These are phyloP conservation scores for Sesamia inferens DNA, from an alignment of 2,888 invertebrate species.

Conservation along the genomic window DNA sequence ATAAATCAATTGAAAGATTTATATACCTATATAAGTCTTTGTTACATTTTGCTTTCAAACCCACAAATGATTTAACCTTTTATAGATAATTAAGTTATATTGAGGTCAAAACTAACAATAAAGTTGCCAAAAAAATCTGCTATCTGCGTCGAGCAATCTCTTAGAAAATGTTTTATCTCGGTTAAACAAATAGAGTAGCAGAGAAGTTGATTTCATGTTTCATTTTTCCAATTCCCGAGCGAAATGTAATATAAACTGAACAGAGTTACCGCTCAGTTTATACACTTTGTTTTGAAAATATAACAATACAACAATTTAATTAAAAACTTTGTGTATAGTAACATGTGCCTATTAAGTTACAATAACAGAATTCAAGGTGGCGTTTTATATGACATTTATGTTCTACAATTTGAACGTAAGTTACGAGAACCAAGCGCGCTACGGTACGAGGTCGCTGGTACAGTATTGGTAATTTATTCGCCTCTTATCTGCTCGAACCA, in stretches of 20 bases:
- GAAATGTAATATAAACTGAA: conserved; percentile 41
- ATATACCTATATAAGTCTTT: neutral
- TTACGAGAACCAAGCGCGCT: neutral
- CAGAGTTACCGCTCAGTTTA: conserved; percentile 12
- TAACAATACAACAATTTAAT: conserved; percentile 45
- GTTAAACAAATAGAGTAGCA: conserved; percentile 37
- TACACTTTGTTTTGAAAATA: conserved; percentile 41
- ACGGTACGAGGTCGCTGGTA: conserved; percentile 4
- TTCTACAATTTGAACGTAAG: conserved; percentile 16
- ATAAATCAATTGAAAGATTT: conserved; percentile 15
- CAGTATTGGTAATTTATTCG: conserved; percentile 63
- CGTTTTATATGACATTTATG: conserved; percentile 25
- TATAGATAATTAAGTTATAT: conserved; percentile 20
- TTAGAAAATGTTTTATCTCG: conserved; percentile 39
- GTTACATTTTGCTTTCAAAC: conserved; percentile 27
- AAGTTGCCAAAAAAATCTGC: conserved; percentile 38
- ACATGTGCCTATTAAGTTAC: conserved; percentile 35
- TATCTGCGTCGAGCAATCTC: conserved; percentile 37
- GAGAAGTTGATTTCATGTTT: conserved; percentile 53
- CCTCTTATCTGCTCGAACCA: conserved; percentile 60
- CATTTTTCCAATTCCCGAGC: conserved; percentile 53
- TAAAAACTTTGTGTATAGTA: conserved; percentile 28
- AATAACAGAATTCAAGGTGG: conserved; percentile 31
- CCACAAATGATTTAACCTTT: conserved; percentile 32
- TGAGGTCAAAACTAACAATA: conserved; percentile 41